A percentile compares a stretch with the other conserved stretches of the same genome.
These are phyloP conservation scores for Archilochus colubris DNA, from an alignment of 2,113 vertebrate species.

Conservation along the genomic window DNA sequence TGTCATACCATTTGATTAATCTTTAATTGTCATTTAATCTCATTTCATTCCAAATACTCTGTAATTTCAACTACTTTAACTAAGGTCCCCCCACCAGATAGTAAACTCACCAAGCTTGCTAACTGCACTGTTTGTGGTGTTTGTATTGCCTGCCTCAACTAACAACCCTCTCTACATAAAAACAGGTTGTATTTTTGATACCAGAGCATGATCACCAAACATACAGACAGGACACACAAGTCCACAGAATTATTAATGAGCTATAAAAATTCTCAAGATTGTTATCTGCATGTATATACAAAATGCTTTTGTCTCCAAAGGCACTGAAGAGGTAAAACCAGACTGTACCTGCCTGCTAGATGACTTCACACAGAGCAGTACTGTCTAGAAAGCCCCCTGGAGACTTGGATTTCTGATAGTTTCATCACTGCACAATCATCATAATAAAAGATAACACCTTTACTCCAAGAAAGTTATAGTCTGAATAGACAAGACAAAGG, in stretches of 20 bases:
- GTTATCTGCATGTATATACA: background rate
- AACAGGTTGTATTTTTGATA: background rate
- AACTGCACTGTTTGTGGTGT: background rate
- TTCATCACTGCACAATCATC: background rate
- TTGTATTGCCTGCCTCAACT: background rate
- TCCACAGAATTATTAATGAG: background rate
- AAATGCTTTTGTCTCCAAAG: background rate
- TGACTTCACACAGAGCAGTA: background rate
- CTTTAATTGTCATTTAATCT: background rate
- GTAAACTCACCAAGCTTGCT: background rate
- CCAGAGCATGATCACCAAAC: background rate
- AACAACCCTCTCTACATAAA: background rate
- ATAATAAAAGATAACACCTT: background rate
- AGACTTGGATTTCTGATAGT: constrained; percentile 6
- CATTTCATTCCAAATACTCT: background rate
- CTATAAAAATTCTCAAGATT: background rate
- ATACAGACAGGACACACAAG: background rate
- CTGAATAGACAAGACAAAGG: background rate
- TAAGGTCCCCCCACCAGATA: background rate
- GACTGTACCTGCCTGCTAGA: background rate
- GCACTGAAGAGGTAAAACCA: background rate
- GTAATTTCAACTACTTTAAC: background rate
- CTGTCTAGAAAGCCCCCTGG: background rate
- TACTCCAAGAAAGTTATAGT: background rate
- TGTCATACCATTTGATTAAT: background rate